Conservation (phyloP, 2,113 vertebrate genomes). For the Junco hyemalis region DNA sequence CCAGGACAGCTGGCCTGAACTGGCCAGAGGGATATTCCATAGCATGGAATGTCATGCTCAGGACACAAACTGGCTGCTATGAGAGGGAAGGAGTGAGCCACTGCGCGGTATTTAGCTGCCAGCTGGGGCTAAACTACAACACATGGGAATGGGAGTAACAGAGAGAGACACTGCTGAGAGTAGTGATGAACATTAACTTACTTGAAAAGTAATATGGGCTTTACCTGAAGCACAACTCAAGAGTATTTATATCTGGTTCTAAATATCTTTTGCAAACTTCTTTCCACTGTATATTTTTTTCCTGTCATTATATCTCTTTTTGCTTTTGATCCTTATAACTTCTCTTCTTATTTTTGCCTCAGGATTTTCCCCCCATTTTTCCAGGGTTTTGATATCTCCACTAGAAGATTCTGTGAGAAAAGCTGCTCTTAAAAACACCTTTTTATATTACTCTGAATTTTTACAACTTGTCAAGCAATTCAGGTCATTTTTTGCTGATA, state of each 20-base stretch:
- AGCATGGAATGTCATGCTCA: fast-evolving
- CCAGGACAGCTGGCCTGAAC: not conserved
- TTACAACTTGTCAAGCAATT: not conserved
- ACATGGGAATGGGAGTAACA: not conserved
- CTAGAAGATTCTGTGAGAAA: not conserved
- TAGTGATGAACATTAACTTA: not conserved
- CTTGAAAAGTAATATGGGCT: not conserved
- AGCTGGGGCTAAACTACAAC: not conserved
- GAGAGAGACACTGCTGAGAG: not conserved
- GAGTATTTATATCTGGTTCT: not conserved
- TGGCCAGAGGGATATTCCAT: not conserved
- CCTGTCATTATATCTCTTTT: not conserved
- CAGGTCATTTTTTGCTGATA: slow-evolving; percentile 10
- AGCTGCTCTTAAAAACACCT: not conserved
- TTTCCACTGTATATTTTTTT: not conserved
- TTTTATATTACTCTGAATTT: not conserved
- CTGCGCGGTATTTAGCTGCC: fast-evolving
- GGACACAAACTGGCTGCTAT: not conserved
- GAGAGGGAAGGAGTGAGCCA: not conserved
- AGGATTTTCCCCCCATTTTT: not conserved
- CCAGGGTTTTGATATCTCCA: not conserved
- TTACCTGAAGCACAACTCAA: not conserved
- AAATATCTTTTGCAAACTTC: not conserved
- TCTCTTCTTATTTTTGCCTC: not conserved
- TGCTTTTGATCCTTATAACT: not conserved